Conservation (phyloP, 2,888 invertebrate genomes). For the Smittia sp. region DNA sequence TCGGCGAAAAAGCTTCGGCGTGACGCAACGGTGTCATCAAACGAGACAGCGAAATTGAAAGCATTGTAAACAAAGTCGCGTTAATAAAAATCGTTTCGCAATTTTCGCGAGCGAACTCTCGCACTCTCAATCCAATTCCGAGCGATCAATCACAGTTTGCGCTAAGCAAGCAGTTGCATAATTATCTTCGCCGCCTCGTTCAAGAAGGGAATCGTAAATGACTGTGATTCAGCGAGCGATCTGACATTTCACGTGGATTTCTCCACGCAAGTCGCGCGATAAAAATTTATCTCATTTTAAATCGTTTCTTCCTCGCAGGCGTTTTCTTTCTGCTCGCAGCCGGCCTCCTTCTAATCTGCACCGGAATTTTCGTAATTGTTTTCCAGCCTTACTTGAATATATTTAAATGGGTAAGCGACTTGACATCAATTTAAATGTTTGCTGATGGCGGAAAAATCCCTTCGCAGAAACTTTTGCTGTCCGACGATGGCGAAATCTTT, state of each 20-base stretch:
- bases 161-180: neutral
- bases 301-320: conserved; percentile 64
- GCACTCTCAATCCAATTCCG: too few species aligned
- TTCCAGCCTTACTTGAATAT: conserved; percentile 72
- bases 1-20: too few species aligned
- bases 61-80: neutral
- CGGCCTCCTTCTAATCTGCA: conserved; percentile 64
- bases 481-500: conserved; percentile 77
- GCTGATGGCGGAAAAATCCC: neutral
- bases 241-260: neutral
- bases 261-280: neutral
- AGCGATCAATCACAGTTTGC: neutral
- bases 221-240: neutral
- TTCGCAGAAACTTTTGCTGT: conserved; percentile 67
- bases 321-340: conserved; percentile 67
- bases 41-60: too few species aligned
- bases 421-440: neutral
- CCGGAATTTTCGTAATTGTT: conserved; percentile 65
- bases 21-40: too few species aligned
- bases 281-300: too few species aligned
- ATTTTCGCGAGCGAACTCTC: neutral
- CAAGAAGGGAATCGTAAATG: neutral
- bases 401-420: conserved; percentile 65
- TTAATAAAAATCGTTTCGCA: neutral
- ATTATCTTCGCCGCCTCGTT: neutral